A percentile compares a stretch with the other conserved stretches of the same genome.
These are phyloP conservation scores for Panzeria rudis DNA, from an alignment of 2,888 invertebrate species.

Conservation along the genomic window DNA sequence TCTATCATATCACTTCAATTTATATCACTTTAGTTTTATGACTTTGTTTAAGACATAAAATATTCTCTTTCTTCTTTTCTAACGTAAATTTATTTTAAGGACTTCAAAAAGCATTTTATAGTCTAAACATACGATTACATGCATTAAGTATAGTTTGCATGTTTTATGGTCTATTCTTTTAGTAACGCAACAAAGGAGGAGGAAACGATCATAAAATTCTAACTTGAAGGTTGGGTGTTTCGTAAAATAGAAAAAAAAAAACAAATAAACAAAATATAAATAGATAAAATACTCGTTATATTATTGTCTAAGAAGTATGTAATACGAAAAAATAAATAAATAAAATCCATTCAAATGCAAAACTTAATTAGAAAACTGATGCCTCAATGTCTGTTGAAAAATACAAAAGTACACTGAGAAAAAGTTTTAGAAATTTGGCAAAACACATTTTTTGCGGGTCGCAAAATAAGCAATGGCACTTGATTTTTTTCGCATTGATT, in stretches of 20 bases:
- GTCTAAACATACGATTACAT: slow-evolving; percentile 70
- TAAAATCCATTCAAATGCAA: slow-evolving; percentile 66
- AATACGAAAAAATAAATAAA: slow-evolving; percentile 29
- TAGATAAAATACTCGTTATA: slow-evolving; percentile 44
- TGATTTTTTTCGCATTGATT: too few relatives aligned
- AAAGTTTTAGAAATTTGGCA: too few relatives aligned
- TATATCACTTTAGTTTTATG: slow-evolving; percentile 70
- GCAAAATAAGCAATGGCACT: too few relatives aligned
- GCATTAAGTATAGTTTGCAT: slow-evolving; percentile 69
- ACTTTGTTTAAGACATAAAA: slow-evolving; percentile 66
- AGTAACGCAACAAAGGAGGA: not conserved
- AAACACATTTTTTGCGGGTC: too few relatives aligned
- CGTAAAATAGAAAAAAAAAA: slow-evolving; percentile 13
- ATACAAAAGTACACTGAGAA: slow-evolving; percentile 27
- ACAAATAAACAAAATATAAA: slow-evolving; percentile 43
- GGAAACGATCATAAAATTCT: slow-evolving; percentile 54
- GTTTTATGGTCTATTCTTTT: slow-evolving; percentile 65
- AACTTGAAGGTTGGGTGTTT: slow-evolving; percentile 50
- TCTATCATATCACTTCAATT: slow-evolving; percentile 49
- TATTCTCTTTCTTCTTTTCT: slow-evolving; percentile 40
- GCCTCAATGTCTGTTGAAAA: slow-evolving; percentile 63
- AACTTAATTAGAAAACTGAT: slow-evolving; percentile 68
- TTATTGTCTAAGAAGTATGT: slow-evolving; percentile 14
- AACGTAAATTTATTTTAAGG: slow-evolving; percentile 74
- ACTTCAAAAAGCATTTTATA: slow-evolving; percentile 72